Evolutionary conservation across 2,797 vertebrate genomes (phyloP).

Genomic region (Acropternis orthonyx): DNA sequence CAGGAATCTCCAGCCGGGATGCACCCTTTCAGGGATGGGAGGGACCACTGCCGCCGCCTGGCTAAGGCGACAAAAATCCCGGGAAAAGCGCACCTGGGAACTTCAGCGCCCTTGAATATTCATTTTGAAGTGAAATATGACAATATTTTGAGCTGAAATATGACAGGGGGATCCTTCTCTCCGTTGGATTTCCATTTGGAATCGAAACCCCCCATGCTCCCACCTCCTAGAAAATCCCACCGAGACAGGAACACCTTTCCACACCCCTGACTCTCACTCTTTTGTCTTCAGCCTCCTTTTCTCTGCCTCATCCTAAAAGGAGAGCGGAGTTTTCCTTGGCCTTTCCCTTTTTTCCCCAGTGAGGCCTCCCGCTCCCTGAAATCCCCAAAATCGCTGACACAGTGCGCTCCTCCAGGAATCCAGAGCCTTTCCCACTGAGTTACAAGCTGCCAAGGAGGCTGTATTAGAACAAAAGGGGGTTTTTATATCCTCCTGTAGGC

Average conservation of each 20-base stretch:
- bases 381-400: slow-evolving; percentile 59
- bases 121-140: neutral
- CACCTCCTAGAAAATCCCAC: neutral
- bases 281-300: neutral
- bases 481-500: slow-evolving; percentile 56
- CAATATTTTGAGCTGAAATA: neutral
- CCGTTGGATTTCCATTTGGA: neutral
- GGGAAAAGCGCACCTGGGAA: neutral
- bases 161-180: neutral
- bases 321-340: neutral
- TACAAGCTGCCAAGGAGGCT: slow-evolving; percentile 54
- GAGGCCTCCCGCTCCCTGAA: slow-evolving; percentile 6
- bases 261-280: neutral
- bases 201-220: neutral
- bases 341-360: slow-evolving; percentile 23
- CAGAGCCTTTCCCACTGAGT: slow-evolving; percentile 53
- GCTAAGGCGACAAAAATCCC: neutral
- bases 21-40: accelerated
- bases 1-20: accelerated
- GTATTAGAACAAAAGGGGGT: slow-evolving; percentile 51
- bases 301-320: neutral
- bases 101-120: neutral
- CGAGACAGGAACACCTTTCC: accelerated
- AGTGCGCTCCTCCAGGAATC: slow-evolving; percentile 57
- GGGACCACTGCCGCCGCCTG: neutral